Evolutionary conservation across 1,140 invertebrate species (phyloP).

Genomic region (Monomorium pharaonis): DNA sequence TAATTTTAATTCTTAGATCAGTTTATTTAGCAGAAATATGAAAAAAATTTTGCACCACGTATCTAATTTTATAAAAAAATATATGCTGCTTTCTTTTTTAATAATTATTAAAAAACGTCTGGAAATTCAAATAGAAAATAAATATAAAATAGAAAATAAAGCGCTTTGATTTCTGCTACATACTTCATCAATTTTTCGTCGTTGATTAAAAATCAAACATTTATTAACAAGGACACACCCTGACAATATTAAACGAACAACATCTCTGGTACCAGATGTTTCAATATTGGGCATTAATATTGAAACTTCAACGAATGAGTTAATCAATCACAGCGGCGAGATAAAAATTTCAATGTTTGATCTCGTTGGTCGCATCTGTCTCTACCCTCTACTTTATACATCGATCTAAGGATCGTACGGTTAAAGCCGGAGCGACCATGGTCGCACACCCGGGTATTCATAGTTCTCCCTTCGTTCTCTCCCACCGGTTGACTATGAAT

Average conservation of each 20-base stretch:
- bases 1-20: not conserved
- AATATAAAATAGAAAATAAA: not conserved
- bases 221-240: not conserved
- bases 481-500: slow-evolving; percentile 64
- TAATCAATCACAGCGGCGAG: slow-evolving; percentile 56
- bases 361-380: not conserved
- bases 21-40: not conserved
- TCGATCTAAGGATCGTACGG: slow-evolving; percentile 8
- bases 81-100: not conserved
- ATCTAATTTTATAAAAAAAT: too few relatives aligned
- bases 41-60: not conserved
- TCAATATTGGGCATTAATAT: slow-evolving; percentile 31
- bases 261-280: not conserved
- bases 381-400: not conserved
- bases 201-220: slow-evolving; percentile 18
- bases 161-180: not conserved
- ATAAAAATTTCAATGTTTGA: slow-evolving; percentile 43
- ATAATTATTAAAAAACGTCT: not conserved
- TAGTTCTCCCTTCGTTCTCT: slow-evolving; percentile 30
- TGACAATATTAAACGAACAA: not conserved
- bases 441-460: slow-evolving; percentile 59
- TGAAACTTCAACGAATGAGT: slow-evolving; percentile 37
- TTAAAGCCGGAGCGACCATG: slow-evolving; percentile 5
- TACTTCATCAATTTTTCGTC: not conserved
- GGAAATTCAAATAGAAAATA: not conserved